phyloP scores from a whole-genome alignment of 2,797 vertebrate species.

The Acanthornis magna region DNA sequence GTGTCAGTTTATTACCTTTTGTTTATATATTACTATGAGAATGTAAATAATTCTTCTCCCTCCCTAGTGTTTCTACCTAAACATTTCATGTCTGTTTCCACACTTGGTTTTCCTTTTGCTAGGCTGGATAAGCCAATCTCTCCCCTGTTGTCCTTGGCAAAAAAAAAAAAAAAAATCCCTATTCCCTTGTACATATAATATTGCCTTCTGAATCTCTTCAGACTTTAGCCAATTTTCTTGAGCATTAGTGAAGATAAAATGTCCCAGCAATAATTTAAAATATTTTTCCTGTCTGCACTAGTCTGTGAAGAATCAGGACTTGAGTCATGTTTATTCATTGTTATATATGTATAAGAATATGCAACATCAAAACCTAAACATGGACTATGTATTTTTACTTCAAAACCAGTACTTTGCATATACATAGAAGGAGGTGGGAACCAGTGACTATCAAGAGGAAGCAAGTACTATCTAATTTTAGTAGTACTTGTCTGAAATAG shows the following conservation, averaged over 20 bases:
- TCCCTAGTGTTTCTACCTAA: not conserved
- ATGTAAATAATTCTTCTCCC: not conserved
- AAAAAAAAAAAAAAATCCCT: not conserved
- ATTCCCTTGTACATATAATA: not conserved
- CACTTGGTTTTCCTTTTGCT: not conserved
- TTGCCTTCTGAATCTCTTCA: not conserved
- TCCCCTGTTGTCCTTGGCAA: not conserved
- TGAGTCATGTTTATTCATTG: not conserved
- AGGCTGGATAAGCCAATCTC: not conserved
- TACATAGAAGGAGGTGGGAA: not conserved
- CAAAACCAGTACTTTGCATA: not conserved
- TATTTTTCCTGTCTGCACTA: not conserved
- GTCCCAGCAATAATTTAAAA: not conserved
- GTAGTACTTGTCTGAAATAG: not conserved
- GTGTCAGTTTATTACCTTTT: not conserved
- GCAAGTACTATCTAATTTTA: not conserved
- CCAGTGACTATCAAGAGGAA: not conserved
- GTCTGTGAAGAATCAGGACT: not conserved
- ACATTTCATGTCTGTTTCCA: not conserved
- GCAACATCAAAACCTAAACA: not conserved
- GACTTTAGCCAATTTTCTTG: not conserved
- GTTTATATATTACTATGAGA: not conserved
- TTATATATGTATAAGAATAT: not conserved
- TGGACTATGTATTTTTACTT: not conserved
- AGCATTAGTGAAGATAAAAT: not conserved